Evolutionary conservation across 92 coral and sea anemone genomes (phyloP).

Genomic region (Umimayanthus kanabou): DNA sequence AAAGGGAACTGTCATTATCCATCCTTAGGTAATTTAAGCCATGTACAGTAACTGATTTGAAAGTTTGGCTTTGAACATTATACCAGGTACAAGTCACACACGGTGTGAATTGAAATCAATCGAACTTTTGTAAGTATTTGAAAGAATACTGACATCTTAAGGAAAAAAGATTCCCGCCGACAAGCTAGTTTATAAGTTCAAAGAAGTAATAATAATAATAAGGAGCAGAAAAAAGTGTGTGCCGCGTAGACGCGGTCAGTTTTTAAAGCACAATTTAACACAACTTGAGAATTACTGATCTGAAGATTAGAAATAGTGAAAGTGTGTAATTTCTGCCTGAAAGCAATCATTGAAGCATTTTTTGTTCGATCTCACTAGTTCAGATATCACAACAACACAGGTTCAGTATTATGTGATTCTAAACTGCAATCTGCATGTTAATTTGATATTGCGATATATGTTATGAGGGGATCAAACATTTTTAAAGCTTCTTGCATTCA

Average conservation of each 20-base stretch:
- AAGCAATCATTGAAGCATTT: not conserved
- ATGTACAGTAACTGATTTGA: not conserved
- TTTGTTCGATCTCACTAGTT: not conserved
- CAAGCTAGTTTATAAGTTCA: not conserved
- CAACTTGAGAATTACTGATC: not conserved
- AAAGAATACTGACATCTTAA: not conserved
- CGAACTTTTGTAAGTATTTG: too few species aligned
- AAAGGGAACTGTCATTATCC: not conserved
- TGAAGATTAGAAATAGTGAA: not conserved
- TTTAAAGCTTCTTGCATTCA: too few species aligned
- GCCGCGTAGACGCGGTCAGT: not conserved
- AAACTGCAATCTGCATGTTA: not conserved
- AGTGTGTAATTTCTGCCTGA: not conserved
- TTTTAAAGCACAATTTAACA: too few species aligned
- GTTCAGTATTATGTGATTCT: not conserved
- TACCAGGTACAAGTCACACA: too few species aligned
- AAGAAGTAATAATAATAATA: not conserved
- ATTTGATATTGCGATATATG: too few species aligned
- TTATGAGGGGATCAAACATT: not conserved
- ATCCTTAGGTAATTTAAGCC: not conserved
- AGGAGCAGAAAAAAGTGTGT: not conserved
- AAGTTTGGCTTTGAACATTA: not conserved
- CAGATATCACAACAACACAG: not conserved
- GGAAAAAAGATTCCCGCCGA: not conserved
- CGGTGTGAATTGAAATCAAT: not conserved